These are phyloP conservation scores for Malurus cyaneus DNA, from an alignment of 2,113 vertebrate genomes.

Conservation along the genomic window DNA sequence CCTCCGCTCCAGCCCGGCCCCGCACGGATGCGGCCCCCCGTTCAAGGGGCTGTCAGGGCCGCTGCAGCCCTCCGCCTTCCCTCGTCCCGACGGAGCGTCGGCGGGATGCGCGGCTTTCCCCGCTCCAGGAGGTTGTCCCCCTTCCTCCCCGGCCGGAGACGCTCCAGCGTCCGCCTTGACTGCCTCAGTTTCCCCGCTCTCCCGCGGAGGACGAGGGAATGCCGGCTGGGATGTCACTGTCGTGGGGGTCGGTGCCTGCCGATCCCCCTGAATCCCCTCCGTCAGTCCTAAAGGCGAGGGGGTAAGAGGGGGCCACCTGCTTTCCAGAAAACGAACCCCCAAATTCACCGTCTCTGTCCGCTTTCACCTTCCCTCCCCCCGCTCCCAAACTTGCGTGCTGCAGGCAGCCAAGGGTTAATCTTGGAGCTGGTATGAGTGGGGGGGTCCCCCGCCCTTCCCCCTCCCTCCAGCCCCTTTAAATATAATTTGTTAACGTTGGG, in stretches of 20 bases:
- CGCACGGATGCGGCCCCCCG: neutral
- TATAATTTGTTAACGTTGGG: constrained; percentile 65
- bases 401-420: constrained; percentile 53
- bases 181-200: constrained; percentile 43
- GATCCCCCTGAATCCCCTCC: neutral
- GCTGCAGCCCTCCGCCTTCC: neutral
- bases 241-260: neutral
- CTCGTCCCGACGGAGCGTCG: neutral
- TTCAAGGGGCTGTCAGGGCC: neutral
- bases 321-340: neutral
- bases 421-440: neutral
- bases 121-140: neutral
- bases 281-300: neutral
- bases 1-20: neutral
- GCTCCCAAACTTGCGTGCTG: neutral
- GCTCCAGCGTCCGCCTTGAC: neutral
- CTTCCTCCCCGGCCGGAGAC: neutral
- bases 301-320: neutral
- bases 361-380: neutral
- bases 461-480: constrained; percentile 39
- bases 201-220: neutral
- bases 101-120: neutral
- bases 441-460: constrained; percentile 28
- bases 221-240: neutral
- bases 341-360: neutral